Percentiles rank a stretch among this genome's conserved stretches.
These are phyloP conservation scores for Keiferia lycopersicella DNA, from an alignment of 2,888 invertebrate genomes.

Conservation along the genomic window DNA sequence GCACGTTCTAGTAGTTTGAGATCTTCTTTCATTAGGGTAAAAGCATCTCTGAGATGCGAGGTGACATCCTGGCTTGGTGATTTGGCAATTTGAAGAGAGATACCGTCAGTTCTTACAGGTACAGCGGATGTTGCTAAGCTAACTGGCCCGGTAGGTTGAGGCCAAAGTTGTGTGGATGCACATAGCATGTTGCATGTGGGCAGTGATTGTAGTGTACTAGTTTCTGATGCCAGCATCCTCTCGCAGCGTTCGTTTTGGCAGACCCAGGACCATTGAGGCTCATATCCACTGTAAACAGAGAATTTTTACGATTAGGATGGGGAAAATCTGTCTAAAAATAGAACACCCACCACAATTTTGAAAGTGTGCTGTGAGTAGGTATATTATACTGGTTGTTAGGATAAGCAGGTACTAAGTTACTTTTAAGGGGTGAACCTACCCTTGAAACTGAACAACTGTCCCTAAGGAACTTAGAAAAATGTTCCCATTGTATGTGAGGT, in stretches of 20 bases:
- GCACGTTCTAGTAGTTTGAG: slow-evolving; percentile 72
- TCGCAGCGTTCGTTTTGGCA: slow-evolving; percentile 87
- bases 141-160: slow-evolving; percentile 88
- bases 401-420: no score
- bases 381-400: no score
- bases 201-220: slow-evolving; percentile 79
- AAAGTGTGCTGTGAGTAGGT: neutral
- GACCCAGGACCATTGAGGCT: slow-evolving; percentile 88
- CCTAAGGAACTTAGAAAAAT: no score
- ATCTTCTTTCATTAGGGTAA: slow-evolving; percentile 75
- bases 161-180: slow-evolving; percentile 89
- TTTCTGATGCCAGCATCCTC: slow-evolving; percentile 69
- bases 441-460: no score
- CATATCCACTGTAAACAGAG: slow-evolving; percentile 64
- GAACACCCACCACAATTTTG: no score
- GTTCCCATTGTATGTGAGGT: no score
- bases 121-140: slow-evolving; percentile 84
- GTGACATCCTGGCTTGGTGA: slow-evolving; percentile 63
- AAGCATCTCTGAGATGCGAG: slow-evolving; percentile 73
- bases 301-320: no score
- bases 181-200: slow-evolving; percentile 90
- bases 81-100: slow-evolving; percentile 68
- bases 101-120: slow-evolving; percentile 78
- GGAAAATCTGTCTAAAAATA: no score
- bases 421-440: no score